Conservation (phyloP, 1,140 invertebrate species). For the Drosophila novamexicana region DNA sequence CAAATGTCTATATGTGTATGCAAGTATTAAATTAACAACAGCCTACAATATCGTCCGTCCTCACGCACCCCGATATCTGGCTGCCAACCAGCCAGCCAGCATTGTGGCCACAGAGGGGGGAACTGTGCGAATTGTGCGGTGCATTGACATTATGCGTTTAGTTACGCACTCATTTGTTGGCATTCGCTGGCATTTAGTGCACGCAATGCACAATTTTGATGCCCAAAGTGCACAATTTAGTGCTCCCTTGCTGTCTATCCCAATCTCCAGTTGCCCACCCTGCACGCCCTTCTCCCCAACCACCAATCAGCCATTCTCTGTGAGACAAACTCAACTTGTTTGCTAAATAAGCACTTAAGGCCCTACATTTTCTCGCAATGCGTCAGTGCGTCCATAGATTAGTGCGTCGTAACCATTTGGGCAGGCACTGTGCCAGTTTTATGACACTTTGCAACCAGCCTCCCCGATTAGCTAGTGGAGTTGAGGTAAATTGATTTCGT, state of each 20-base stretch:
- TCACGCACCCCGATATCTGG: constrained; percentile 19
- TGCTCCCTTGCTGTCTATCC: constrained; percentile 5
- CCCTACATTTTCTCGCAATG: constrained; percentile 51
- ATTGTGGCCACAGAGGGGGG: neutral
- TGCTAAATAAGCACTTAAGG: constrained; percentile 69
- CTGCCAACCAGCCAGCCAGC: neutral
- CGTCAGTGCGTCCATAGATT: constrained; percentile 59
- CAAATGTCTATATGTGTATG: constrained; percentile 34
- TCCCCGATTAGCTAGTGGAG: constrained; percentile 7
- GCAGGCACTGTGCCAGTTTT: constrained; percentile 39
- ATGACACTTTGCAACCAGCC: constrained; percentile 40
- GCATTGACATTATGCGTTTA: constrained; percentile 80
- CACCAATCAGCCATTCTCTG: constrained; percentile 18
- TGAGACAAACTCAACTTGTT: constrained; percentile 45
- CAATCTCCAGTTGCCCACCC: neutral
- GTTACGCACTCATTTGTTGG: constrained; percentile 73
- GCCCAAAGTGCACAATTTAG: constrained; percentile 76
- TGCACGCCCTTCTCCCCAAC: neutral
- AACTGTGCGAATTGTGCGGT: constrained; percentile 24
- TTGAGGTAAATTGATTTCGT: constrained; percentile 8
- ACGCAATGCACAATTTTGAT: constrained; percentile 71
- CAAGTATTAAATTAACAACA: constrained; percentile 16
- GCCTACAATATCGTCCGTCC: constrained; percentile 3
- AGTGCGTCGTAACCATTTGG: constrained; percentile 36
- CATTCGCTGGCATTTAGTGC: constrained; percentile 55